Conservation (phyloP, 2,797 vertebrate genomes). For the Myotis findleyi region DNA sequence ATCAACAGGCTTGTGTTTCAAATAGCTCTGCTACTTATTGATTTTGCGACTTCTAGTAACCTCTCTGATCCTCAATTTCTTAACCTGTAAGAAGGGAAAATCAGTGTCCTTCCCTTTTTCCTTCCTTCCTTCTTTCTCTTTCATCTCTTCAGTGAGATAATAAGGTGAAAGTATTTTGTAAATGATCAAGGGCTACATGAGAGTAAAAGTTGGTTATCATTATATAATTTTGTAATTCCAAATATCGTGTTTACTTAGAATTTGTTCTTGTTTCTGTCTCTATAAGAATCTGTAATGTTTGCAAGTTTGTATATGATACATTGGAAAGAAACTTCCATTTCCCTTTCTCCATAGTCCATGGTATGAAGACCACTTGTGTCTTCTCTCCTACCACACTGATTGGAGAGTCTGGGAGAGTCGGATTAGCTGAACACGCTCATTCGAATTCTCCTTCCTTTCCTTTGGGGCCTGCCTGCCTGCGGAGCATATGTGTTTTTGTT, state of each 20-base stretch:
- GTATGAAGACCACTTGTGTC: background rate
- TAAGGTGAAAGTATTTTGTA: background rate
- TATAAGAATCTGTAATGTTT: background rate
- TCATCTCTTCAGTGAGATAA: conserved; percentile 1
- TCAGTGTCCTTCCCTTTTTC: background rate
- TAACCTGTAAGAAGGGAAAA: background rate
- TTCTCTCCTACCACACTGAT: background rate
- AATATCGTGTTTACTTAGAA: background rate
- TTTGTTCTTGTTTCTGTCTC: background rate
- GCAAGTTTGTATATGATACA: background rate
- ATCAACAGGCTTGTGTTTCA: background rate
- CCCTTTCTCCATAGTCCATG: background rate
- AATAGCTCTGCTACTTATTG: background rate
- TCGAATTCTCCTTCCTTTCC: background rate
- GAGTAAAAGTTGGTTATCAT: background rate
- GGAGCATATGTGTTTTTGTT: background rate
- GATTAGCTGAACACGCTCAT: background rate
- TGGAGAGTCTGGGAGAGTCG: background rate
- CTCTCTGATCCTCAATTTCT: background rate
- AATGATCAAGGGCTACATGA: background rate
- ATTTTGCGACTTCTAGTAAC: background rate
- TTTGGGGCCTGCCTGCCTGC: background rate
- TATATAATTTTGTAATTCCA: background rate
- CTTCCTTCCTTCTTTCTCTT: background rate
- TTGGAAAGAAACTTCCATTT: background rate